Percentiles rank a stretch among this genome's conserved stretches.
Conservation (phyloP, 2,888 invertebrate species). For the Leptodirus hochenwartii region DNA sequence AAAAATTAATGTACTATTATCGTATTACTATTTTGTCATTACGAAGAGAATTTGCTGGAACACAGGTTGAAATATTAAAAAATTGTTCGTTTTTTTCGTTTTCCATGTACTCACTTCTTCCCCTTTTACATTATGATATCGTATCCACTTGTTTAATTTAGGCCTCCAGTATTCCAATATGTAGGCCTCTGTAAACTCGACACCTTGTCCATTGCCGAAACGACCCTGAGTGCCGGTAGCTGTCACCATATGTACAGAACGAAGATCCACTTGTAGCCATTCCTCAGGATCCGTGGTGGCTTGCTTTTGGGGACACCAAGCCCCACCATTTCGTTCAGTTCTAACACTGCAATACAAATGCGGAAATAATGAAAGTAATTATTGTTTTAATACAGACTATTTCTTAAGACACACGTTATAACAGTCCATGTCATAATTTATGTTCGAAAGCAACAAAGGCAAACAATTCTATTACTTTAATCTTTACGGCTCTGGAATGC, state of each 20-base stretch:
- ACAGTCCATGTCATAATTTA: too few species aligned
- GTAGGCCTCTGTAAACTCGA: conserved; percentile 73
- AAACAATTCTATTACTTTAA: too few species aligned
- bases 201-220: conserved; percentile 81
- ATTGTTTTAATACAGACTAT: too few species aligned
- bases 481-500: too few species aligned
- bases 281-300: conserved; percentile 59
- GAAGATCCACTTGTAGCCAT: conserved; percentile 68
- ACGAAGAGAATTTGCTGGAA: too few species aligned
- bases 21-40: too few species aligned
- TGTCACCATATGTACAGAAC: conserved; percentile 62
- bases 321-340: conserved; percentile 70
- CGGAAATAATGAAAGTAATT: too few species aligned
- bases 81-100: too few species aligned
- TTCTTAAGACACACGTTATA: too few species aligned
- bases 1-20: too few species aligned
- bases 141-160: conserved; percentile 60
- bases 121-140: conserved; percentile 55
- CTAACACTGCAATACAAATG: conserved; percentile 45
- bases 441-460: too few species aligned
- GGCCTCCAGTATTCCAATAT: conserved; percentile 73
- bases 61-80: too few species aligned
- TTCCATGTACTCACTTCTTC: conserved; percentile 66
- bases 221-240: conserved; percentile 76
- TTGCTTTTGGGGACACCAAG: conserved; percentile 83